Conservation (phyloP, 2,888 invertebrate genomes). For the Heteromurus nitidus region DNA sequence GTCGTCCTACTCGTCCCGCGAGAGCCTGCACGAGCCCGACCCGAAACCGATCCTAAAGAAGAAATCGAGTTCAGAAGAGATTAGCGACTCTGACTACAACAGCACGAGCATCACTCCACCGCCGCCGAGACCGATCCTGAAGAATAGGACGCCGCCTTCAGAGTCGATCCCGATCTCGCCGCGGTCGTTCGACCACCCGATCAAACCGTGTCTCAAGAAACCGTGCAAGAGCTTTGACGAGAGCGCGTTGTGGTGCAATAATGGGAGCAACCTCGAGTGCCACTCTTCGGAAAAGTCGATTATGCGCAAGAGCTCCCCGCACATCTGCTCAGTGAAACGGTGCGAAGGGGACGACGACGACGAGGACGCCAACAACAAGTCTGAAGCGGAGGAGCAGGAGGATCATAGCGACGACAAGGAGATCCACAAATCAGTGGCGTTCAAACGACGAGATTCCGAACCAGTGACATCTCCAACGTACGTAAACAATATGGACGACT, state of each 20-base stretch:
- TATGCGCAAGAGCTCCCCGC: constrained; percentile 47
- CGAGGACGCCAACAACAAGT: constrained; percentile 5
- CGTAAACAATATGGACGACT: constrained; percentile 22
- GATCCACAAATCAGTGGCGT: constrained; percentile 9
- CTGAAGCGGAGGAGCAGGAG: constrained; percentile 7
- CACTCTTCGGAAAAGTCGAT: constrained; percentile 29
- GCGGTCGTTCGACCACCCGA: constrained; percentile 36
- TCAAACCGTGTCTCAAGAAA: constrained; percentile 71
- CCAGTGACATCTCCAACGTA: constrained; percentile 24
- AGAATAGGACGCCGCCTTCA: constrained; percentile 55
- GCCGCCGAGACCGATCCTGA: constrained; percentile 70
- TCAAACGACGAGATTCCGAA: constrained; percentile 46
- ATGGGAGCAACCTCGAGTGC: constrained; percentile 28
- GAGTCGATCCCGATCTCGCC: constrained; percentile 50
- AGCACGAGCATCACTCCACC: constrained; percentile 54
- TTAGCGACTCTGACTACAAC: constrained; percentile 68
- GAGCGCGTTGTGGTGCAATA: constrained; percentile 29
- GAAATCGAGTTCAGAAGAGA: constrained; percentile 71
- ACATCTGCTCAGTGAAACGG: constrained; percentile 56
- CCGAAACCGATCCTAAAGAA: constrained; percentile 71
- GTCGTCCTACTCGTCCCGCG: constrained; percentile 36
- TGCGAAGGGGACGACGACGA: constrained; percentile 39
- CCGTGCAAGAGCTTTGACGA: constrained; percentile 61
- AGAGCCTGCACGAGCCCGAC: constrained; percentile 59
- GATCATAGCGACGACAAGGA: not conserved